phyloP scores from a whole-genome alignment of 2,113 vertebrate species.

The Peromyscus polionotus region DNA sequence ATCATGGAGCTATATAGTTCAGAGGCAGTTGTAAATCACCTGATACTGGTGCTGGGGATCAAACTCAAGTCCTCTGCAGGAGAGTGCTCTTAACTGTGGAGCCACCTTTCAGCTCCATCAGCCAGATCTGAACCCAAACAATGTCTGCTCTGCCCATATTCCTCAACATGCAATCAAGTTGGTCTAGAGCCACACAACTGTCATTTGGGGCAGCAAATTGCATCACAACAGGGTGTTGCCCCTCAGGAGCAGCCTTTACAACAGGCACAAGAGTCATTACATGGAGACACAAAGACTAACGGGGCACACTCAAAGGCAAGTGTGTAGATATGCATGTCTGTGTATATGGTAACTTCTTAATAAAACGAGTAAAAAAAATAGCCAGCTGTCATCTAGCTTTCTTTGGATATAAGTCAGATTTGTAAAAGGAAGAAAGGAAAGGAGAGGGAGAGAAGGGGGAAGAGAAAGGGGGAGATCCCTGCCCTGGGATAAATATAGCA shows the following conservation, averaged over 20 bases:
- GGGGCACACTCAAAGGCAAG: no score
- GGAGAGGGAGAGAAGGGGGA: no score
- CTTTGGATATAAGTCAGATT: background rate
- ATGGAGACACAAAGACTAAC: background rate
- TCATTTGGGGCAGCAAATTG: background rate
- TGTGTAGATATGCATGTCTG: background rate
- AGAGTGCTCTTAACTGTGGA: background rate
- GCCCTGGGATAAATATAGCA: background rate
- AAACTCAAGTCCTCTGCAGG: background rate
- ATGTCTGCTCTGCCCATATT: rapidly evolving
- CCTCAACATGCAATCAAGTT: background rate
- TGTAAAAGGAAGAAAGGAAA: background rate
- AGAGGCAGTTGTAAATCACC: background rate
- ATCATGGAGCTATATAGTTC: background rate
- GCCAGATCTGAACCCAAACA: background rate
- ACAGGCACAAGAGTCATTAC: background rate
- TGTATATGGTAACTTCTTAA: background rate
- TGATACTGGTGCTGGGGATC: background rate
- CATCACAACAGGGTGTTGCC: rapidly evolving
- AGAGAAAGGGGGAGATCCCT: background rate
- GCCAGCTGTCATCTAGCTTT: background rate
- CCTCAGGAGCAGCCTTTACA: background rate
- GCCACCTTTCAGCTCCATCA: background rate
- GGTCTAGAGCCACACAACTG: background rate
- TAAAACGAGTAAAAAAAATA: background rate